Conservation (phyloP, 2,797 vertebrate genomes). For the Sus cebifrons region DNA sequence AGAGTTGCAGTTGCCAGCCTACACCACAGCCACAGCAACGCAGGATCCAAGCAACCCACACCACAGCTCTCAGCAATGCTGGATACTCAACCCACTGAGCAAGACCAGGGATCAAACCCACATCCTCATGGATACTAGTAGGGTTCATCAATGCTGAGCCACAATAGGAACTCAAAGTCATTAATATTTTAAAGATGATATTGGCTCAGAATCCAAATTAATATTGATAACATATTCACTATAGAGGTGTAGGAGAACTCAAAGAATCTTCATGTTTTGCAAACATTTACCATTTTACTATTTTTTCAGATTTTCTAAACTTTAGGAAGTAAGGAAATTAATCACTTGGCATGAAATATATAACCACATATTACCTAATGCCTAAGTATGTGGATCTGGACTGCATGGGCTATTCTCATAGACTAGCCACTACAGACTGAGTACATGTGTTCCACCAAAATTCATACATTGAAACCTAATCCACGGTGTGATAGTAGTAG, state of each 20-base stretch:
- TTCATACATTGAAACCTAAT: background rate
- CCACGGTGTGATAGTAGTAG: background rate
- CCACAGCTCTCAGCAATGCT: no score
- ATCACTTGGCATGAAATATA: constrained; percentile 12
- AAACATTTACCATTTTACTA: background rate
- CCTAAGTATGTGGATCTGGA: background rate
- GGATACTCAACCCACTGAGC: no score
- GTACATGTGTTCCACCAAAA: background rate
- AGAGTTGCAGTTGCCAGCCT: no score
- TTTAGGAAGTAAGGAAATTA: background rate
- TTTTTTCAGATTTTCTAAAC: constrained; percentile 30
- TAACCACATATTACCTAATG: background rate
- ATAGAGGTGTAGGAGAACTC: background rate
- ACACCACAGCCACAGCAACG: no score
- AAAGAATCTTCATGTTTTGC: background rate
- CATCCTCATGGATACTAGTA: no score
- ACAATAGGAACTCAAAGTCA: no score
- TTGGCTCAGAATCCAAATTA: constrained; percentile 4
- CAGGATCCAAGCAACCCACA: no score
- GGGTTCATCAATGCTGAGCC: no score
- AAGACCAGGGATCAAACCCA: no score
- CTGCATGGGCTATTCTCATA: background rate
- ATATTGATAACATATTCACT: background rate
- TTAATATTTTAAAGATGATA: background rate
- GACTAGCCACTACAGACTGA: background rate